A percentile compares a stretch with the other conserved stretches of the same genome.
phyloP scores from a whole-genome alignment of 2,888 invertebrate species.

The Ormyrus labotus region DNA sequence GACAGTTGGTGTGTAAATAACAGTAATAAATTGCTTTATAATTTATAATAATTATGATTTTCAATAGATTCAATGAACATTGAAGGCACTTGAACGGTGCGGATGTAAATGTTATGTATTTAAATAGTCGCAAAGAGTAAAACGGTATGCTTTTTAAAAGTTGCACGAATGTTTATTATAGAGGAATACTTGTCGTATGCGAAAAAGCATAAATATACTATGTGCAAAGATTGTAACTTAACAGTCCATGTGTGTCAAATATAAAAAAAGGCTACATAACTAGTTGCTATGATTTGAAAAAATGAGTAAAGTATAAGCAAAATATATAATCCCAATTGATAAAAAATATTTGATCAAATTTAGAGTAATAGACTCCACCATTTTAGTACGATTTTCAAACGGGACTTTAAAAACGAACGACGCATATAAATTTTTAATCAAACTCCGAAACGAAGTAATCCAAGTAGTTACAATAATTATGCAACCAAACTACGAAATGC shows the following conservation, averaged over 20 bases:
- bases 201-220: background rate
- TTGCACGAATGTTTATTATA: constrained; percentile 24
- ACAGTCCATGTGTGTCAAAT: too few relatives aligned
- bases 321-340: too few relatives aligned
- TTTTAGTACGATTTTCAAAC: too few relatives aligned
- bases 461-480: too few relatives aligned
- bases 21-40: constrained; percentile 29
- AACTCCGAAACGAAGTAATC: too few relatives aligned
- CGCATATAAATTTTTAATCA: too few relatives aligned
- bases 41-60: constrained; percentile 40
- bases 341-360: too few relatives aligned
- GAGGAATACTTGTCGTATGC: constrained; percentile 7
- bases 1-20: constrained; percentile 37
- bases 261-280: too few relatives aligned
- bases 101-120: constrained; percentile 43
- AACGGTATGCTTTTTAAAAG: constrained; percentile 13
- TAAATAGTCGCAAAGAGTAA: background rate
- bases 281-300: too few relatives aligned
- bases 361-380: too few relatives aligned
- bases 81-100: constrained; percentile 28
- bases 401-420: too few relatives aligned
- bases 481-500: background rate
- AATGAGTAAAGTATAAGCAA: too few relatives aligned
- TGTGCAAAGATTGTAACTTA: background rate
- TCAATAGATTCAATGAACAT: constrained; percentile 27